A percentile compares a stretch with the other conserved stretches of the same genome.
Evolutionary conservation across 2,797 vertebrate genomes (phyloP).

Genomic region (Pseudochromis fuscus): DNA sequence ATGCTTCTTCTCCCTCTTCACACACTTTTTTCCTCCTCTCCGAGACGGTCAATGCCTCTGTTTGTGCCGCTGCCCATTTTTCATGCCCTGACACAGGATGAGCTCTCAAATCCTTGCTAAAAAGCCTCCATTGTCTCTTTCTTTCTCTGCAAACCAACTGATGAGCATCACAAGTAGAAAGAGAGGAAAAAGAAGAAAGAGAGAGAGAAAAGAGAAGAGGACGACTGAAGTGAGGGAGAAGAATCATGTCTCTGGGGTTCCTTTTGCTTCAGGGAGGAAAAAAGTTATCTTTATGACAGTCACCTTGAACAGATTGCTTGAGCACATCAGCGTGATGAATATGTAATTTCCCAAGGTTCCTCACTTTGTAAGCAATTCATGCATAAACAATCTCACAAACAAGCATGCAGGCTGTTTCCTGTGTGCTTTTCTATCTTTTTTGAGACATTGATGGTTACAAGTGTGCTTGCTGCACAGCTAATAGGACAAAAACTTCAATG

Average conservation of each 20-base stretch:
- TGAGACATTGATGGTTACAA: not conserved
- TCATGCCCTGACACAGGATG: constrained; percentile 78
- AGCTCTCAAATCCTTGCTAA: constrained; percentile 74
- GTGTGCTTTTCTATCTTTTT: constrained; percentile 13
- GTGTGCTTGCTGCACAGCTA: constrained; percentile 15
- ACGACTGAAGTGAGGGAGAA: not conserved
- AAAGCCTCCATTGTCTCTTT: constrained; percentile 84
- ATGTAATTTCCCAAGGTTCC: constrained; percentile 65
- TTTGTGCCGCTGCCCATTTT: constrained; percentile 84
- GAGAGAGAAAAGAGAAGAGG: constrained; percentile 16
- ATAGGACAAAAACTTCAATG: constrained; percentile 4
- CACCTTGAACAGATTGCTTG: constrained; percentile 69
- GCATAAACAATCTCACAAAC: constrained; percentile 60
- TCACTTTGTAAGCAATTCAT: constrained; percentile 50
- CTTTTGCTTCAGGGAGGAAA: constrained; percentile 42
- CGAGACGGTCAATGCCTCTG: constrained; percentile 78
- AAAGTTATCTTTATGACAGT: constrained; percentile 53
- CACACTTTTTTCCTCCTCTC: constrained; percentile 26
- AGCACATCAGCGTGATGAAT: constrained; percentile 63
- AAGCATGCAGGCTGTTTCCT: constrained; percentile 53
- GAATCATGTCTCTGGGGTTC: constrained; percentile 43
- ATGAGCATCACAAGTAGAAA: constrained; percentile 71
- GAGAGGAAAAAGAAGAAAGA: constrained; percentile 9
- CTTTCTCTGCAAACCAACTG: constrained; percentile 54
- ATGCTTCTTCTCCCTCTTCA: constrained; percentile 70